A percentile compares a stretch with the other conserved stretches of the same genome.
phyloP scores from a whole-genome alignment of 2,797 vertebrate genomes.

The Sebastolobus alascanus region DNA sequence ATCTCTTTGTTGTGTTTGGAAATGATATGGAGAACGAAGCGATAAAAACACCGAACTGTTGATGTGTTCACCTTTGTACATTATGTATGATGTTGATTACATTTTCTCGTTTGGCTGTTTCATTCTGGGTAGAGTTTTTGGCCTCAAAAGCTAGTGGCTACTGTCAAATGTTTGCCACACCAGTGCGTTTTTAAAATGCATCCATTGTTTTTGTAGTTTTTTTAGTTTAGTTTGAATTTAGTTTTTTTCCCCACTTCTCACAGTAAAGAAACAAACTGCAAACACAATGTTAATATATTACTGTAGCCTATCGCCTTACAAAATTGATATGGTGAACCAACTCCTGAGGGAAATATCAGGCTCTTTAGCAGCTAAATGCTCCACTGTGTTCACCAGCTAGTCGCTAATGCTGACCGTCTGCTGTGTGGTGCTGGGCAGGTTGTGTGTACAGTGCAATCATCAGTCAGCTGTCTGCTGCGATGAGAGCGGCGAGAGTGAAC shows the following conservation, averaged over 20 bases:
- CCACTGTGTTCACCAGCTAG: not conserved
- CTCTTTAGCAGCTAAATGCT: not conserved
- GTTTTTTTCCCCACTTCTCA: not conserved
- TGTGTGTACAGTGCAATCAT: not conserved
- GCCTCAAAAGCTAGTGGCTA: not conserved
- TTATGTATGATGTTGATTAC: not conserved
- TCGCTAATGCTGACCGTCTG: not conserved
- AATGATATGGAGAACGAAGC: not conserved
- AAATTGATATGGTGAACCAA: not conserved
- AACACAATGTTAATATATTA: not conserved
- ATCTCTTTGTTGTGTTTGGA: conserved; percentile 30
- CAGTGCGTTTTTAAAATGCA: not conserved
- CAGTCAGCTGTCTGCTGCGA: not conserved
- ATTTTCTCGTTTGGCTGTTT: not conserved
- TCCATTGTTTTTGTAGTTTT: not conserved
- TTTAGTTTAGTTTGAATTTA: not conserved
- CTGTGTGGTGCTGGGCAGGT: not conserved
- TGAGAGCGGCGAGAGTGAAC: not conserved
- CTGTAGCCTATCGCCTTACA: not conserved
- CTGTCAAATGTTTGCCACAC: not conserved
- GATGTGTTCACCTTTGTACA: not conserved
- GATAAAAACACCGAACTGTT: conserved; percentile 5
- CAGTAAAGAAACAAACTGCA: not conserved
- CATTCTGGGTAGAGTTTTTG: not conserved
- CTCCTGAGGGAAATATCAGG: not conserved